A percentile compares a stretch with the other conserved stretches of the same genome.
These are phyloP conservation scores for Phrynosoma blainvillii DNA, from an alignment of 2,113 vertebrate species.

Conservation along the genomic window DNA sequence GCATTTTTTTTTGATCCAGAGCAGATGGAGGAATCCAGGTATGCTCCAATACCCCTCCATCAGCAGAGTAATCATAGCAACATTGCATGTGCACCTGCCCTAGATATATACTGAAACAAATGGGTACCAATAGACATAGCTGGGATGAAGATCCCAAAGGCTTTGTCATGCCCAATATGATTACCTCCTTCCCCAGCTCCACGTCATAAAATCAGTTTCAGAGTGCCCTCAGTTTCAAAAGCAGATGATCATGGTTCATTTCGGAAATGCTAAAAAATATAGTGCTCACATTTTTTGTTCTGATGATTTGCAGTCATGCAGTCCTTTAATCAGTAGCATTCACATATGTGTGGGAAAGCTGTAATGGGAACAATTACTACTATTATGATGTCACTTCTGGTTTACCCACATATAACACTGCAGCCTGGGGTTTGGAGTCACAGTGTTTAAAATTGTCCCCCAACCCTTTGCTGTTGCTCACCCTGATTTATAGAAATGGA, in stretches of 20 bases:
- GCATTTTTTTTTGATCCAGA: not conserved
- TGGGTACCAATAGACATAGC: not conserved
- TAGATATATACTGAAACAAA: not conserved
- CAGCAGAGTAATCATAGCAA: too few relatives aligned
- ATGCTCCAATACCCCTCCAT: not conserved
- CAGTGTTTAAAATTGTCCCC: too few relatives aligned
- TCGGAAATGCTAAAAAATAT: too few relatives aligned
- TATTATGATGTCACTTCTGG: too few relatives aligned
- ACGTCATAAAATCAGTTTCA: not conserved
- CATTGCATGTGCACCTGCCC: not conserved
- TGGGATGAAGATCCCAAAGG: not conserved
- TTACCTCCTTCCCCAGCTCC: not conserved
- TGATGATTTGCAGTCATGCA: not conserved
- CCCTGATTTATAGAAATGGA: too few relatives aligned
- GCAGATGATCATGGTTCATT: not conserved
- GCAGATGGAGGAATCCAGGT: not conserved
- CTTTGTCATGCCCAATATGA: not conserved
- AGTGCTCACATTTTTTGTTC: not conserved
- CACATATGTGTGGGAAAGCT: not conserved
- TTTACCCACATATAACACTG: too few relatives aligned
- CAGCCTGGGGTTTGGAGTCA: too few relatives aligned
- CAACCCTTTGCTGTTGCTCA: too few relatives aligned
- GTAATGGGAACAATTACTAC: too few relatives aligned
- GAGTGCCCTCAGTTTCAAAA: not conserved
- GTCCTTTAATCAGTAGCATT: not conserved